These are phyloP conservation scores for Tetheella fluctuosa DNA, from an alignment of 2,888 invertebrate genomes.

Conservation along the genomic window DNA sequence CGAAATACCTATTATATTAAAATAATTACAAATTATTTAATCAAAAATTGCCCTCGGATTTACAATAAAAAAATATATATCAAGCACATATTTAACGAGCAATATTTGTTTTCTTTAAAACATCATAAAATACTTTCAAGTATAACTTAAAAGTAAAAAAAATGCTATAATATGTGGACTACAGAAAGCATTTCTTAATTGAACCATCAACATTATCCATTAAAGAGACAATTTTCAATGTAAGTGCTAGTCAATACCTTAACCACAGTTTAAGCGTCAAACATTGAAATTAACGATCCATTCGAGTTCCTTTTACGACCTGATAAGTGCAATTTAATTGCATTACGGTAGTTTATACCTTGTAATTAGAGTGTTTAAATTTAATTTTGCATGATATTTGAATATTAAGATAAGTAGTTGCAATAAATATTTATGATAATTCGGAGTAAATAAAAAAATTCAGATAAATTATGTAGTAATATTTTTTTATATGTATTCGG, in stretches of 20 bases:
- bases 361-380: conserved; percentile 2
- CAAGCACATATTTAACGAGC: too few species aligned
- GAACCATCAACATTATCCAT: background rate
- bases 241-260: background rate
- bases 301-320: conserved; percentile 9
- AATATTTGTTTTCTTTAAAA: too few species aligned
- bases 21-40: too few species aligned
- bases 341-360: conserved; percentile 24
- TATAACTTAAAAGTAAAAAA: background rate
- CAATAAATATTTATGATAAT: background rate
- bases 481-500: too few species aligned
- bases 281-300: conserved; percentile 12
- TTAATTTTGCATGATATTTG: background rate
- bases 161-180: background rate
- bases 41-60: too few species aligned
- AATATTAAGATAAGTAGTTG: background rate
- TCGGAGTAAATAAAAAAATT: background rate
- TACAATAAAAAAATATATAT: too few species aligned
- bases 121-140: too few species aligned
- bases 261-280: background rate
- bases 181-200: background rate
- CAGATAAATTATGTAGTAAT: too few species aligned
- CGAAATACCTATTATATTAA: too few species aligned
- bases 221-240: background rate
- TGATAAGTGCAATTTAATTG: conserved; percentile 30